These are phyloP conservation scores for Halcyon senegalensis DNA, from an alignment of 2,113 vertebrate genomes.

Conservation along the genomic window DNA sequence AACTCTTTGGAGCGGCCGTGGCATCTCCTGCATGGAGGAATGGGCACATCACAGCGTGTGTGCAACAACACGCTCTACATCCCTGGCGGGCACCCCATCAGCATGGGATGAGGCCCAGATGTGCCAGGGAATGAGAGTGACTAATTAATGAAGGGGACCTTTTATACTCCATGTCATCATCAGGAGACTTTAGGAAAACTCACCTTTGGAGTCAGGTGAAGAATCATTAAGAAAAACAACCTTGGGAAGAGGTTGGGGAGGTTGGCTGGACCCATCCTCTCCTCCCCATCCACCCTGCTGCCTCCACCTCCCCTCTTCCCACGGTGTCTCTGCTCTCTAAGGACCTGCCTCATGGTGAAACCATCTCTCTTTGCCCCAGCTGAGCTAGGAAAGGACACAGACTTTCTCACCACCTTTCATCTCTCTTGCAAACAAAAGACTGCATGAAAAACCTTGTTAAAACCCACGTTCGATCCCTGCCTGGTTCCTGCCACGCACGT, in stretches of 20 bases:
- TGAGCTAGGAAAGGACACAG: neutral
- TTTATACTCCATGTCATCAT: neutral
- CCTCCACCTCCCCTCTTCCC: neutral
- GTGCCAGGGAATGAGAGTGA: neutral
- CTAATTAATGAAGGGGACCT: neutral
- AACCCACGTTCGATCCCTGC: neutral
- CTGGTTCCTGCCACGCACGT: neutral
- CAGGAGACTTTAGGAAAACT: neutral
- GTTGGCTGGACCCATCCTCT: neutral
- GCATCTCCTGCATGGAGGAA: neutral
- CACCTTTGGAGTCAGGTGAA: neutral
- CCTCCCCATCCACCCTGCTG: neutral
- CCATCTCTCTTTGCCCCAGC: neutral
- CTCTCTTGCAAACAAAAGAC: neutral
- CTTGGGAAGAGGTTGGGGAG: neutral
- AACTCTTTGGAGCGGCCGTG: neutral
- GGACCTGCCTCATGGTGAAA: neutral
- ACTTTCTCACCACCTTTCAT: neutral
- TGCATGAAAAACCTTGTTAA: neutral
- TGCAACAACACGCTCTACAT: neutral
- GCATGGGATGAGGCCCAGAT: neutral
- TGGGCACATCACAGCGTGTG: fast-evolving
- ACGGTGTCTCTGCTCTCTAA: fast-evolving
- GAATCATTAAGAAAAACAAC: neutral
- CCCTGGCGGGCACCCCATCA: neutral